Conservation (phyloP, 1,140 invertebrate species). For the Leptoteleia sp. region DNA sequence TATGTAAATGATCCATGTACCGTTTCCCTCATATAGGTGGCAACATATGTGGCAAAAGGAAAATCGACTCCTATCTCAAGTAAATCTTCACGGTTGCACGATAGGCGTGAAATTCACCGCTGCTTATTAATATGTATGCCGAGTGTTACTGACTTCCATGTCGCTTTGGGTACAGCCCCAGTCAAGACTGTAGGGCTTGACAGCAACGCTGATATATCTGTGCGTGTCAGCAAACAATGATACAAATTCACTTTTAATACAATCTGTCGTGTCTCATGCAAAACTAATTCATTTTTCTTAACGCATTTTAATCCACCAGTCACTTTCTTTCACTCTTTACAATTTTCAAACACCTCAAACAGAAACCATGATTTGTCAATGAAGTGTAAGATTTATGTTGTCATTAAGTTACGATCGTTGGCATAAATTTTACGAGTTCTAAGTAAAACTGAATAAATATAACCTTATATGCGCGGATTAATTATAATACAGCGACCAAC, state of each 20-base stretch:
- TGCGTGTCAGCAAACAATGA: conserved; percentile 64
- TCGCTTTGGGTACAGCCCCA: conserved; percentile 65
- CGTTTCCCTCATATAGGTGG: conserved; percentile 51
- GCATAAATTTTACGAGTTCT: conserved; percentile 33
- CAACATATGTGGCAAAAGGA: conserved; percentile 69
- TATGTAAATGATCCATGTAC: conserved; percentile 68
- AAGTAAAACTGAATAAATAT: conserved; percentile 34
- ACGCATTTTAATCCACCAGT: conserved; percentile 35
- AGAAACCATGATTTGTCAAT: conserved; percentile 17
- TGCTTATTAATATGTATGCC: conserved; percentile 79
- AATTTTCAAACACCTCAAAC: conserved; percentile 3
- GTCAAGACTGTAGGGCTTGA: conserved; percentile 63
- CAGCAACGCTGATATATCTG: conserved; percentile 51
- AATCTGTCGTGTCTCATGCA: conserved; percentile 51
- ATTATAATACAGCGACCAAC: conserved; percentile 10
- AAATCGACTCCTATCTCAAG: conserved; percentile 76
- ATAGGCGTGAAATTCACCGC: conserved; percentile 78
- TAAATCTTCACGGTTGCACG: conserved; percentile 78
- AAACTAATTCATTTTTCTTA: conserved; percentile 53
- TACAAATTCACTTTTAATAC: conserved; percentile 60
- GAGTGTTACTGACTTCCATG: conserved; percentile 69
- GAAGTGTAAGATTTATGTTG: conserved; percentile 32
- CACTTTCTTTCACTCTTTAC: conserved; percentile 17
- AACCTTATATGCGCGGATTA: conserved; percentile 3
- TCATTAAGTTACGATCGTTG: conserved; percentile 37